Conservation (phyloP, 2,797 vertebrate genomes). For the Acropternis orthonyx region DNA sequence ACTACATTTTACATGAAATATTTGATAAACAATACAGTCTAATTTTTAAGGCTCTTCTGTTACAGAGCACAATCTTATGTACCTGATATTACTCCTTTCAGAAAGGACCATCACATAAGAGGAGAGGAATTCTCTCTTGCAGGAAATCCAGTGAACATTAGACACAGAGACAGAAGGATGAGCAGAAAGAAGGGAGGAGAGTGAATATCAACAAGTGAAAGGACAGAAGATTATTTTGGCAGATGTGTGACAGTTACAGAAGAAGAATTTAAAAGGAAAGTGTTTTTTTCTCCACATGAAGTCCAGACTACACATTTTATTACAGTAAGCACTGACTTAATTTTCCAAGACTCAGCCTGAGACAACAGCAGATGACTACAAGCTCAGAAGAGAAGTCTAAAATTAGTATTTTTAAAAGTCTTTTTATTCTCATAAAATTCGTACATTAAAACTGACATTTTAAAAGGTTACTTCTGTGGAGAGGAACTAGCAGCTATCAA, state of each 20-base stretch:
- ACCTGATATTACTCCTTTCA: constrained; percentile 16
- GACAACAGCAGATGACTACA: constrained; percentile 66
- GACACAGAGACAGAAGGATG: background rate
- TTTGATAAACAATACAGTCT: background rate
- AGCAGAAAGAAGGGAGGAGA: background rate
- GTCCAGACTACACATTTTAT: constrained; percentile 58
- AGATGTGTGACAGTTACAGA: constrained; percentile 35
- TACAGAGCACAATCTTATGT: background rate
- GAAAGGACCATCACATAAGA: background rate
- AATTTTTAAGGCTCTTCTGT: constrained; percentile 1
- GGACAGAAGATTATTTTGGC: constrained; percentile 33
- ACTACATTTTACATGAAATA: background rate
- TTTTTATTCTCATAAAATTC: constrained; percentile 74
- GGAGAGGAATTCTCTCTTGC: background rate
- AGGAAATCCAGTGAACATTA: constrained; percentile 20
- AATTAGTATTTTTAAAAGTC: constrained; percentile 61
- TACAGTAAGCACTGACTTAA: constrained; percentile 53
- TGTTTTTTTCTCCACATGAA: background rate
- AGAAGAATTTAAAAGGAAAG: constrained; percentile 42
- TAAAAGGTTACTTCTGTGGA: constrained; percentile 68
- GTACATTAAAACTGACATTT: constrained; percentile 73
- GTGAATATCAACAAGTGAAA: constrained; percentile 61
- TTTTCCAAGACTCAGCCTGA: constrained; percentile 61
- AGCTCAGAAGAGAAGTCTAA: constrained; percentile 63
- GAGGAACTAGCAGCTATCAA: constrained; percentile 54